Evolutionary conservation across 2,113 vertebrate species (phyloP).

Genomic region (Otocyon megalotis): DNA sequence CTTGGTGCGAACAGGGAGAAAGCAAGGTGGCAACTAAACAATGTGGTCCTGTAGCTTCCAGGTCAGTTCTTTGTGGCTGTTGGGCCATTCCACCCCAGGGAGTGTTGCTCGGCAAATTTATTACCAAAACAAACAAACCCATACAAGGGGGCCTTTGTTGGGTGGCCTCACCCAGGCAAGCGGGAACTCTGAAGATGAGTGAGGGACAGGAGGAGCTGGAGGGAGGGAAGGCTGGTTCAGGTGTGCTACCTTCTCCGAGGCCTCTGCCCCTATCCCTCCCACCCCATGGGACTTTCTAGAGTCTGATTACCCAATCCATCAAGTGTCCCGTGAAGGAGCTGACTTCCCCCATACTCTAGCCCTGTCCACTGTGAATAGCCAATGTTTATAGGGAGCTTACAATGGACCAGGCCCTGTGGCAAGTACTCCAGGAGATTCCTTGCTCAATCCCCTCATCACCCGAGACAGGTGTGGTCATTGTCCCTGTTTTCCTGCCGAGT

Average conservation of each 20-base stretch:
- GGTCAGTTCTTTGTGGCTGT: not conserved
- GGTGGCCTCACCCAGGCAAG: constrained; percentile 36
- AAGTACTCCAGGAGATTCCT: not conserved
- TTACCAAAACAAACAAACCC: constrained; percentile 73
- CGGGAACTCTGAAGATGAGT: not conserved
- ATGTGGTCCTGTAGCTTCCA: constrained; percentile 21
- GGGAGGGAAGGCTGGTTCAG: not conserved
- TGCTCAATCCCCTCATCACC: not conserved
- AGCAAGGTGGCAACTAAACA: not conserved
- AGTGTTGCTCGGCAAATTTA: constrained; percentile 36
- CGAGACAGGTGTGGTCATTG: not conserved
- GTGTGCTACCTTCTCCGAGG: not conserved
- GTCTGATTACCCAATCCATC: not conserved
- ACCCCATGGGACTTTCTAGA: not conserved
- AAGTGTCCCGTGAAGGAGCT: not conserved
- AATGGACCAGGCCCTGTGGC: not conserved
- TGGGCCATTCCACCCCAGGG: constrained; percentile 51
- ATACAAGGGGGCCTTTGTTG: constrained; percentile 76
- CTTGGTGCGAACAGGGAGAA: not conserved
- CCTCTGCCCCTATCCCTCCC: not conserved
- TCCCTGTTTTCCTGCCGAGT: not conserved
- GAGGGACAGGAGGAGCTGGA: not conserved
- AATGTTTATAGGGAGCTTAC: not conserved
- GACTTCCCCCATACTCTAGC: not conserved
- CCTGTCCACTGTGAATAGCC: not conserved